Base-by-base conservation (phyloP, 2,113 vertebrate genomes). In the Ceyx melanurus region DNA sequence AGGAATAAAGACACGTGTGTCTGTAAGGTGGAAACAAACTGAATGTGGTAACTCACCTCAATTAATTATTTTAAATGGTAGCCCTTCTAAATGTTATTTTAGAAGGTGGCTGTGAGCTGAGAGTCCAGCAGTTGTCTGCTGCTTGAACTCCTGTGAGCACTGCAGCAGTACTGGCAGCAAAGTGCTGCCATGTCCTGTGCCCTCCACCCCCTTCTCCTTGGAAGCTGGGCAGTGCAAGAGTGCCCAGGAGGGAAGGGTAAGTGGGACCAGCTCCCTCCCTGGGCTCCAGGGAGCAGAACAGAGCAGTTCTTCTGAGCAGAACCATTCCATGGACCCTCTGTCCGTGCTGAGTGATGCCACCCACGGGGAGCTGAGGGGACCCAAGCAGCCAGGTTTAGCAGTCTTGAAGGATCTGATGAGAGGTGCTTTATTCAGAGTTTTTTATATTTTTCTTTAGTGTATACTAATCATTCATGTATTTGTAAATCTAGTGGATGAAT, bases 121-220 rank as follows among this genome's bases (percentile, higher is more conserved):
- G 22, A 48, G 58, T 56, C n/a, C 42, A 62, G 61, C 62, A 46
- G 37, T 66, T 35, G 70, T 72, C 19, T 37, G 37, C 45, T 66
- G 46, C 76, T 3, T 31, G 10, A 17, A 17, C 25, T 26, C 60
- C 50, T 42, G 5, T 17, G 3, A 43, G 64, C 54, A 58, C 14
- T 1, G 21, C 80, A 46, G 76, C 48, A 45, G 15, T 54, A 22
- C 26, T 4, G 5, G 46, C 37, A 66, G 56, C 81, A 6, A 2
- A 16, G 43, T 29, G 67, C 65, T 6, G 3, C 51, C 29, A 5
- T 1, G n/a, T 40, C 13, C 84, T 0, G 0, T 19, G 29, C 42
- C 21, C 53, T 67, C 43, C 11, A 2, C 7, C 60, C 28, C 61
- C 15, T 14, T 31, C 37, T 43, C 28, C 50, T 22, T 51, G 17